Evolutionary conservation across 2,113 vertebrate genomes (phyloP).

Genomic region (Tragelaphus imberbis): DNA sequence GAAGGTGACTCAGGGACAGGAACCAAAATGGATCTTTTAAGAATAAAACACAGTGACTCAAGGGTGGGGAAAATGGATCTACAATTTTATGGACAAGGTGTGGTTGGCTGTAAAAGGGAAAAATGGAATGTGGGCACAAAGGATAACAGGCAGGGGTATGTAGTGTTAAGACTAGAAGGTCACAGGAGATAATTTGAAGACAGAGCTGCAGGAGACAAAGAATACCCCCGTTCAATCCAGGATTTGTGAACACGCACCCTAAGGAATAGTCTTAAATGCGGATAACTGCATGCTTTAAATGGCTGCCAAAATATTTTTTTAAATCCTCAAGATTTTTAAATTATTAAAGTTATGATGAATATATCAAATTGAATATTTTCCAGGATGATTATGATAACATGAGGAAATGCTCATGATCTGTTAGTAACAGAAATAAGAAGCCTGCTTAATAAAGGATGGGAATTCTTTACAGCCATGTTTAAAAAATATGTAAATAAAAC

Average conservation of each 20-base stretch:
- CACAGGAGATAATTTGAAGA: neutral
- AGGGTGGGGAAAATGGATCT: neutral
- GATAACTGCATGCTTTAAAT: neutral
- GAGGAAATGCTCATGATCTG: neutral
- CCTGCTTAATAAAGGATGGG: neutral
- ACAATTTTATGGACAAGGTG: neutral
- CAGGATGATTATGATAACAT: neutral
- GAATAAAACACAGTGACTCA: conserved; percentile 42
- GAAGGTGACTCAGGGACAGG: conserved; percentile 21
- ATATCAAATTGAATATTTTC: neutral
- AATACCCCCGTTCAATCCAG: neutral
- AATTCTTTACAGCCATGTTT: neutral
- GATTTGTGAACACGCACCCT: neutral
- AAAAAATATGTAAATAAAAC: neutral
- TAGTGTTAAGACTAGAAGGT: neutral
- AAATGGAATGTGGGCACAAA: neutral
- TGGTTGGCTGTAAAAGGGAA: neutral
- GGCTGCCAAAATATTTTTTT: neutral
- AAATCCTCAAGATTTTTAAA: neutral
- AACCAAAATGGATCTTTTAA: conserved; percentile 34
- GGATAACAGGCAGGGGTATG: neutral
- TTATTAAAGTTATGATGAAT: neutral
- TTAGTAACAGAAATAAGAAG: neutral
- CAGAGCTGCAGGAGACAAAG: neutral
- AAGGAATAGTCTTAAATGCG: neutral